These are phyloP conservation scores for Xestia c-nigrum DNA, from an alignment of 2,888 invertebrate species.

Conservation along the genomic window DNA sequence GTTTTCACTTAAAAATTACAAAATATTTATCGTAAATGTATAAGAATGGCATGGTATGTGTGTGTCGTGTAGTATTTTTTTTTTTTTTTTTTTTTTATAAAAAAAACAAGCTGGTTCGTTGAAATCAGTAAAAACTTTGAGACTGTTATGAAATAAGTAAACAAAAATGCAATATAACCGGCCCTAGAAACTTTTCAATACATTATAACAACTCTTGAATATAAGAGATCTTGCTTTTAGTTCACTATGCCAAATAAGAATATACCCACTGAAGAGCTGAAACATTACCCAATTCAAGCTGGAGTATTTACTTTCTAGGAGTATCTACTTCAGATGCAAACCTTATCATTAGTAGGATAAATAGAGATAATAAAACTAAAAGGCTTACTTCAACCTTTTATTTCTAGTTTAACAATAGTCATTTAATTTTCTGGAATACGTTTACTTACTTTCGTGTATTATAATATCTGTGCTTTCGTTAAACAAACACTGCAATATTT, in stretches of 20 bases:
- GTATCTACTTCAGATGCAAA: constrained; percentile 12
- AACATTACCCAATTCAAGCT: constrained; percentile 19
- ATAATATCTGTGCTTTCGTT: too few relatives aligned
- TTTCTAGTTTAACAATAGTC: not conserved
- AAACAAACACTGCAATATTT: not conserved
- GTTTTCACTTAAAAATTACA: not conserved
- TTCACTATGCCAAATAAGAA: not conserved
- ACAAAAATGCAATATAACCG: not conserved
- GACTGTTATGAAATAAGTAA: not conserved
- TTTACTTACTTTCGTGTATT: not conserved
- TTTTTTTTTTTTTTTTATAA: too few relatives aligned
- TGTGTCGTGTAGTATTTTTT: too few relatives aligned
- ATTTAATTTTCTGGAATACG: not conserved
- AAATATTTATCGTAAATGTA: not conserved
- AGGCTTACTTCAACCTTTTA: not conserved
- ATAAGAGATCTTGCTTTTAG: not conserved
- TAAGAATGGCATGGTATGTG: too few relatives aligned
- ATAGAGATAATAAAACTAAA: constrained; percentile 32
- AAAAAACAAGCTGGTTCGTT: not conserved
- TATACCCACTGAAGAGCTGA: not conserved
- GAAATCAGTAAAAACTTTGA: not conserved
- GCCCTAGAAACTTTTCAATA: not conserved
- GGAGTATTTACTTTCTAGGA: not conserved
- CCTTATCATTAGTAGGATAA: constrained; percentile 22
- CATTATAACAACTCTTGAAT: not conserved